Conservation (phyloP, 2,888 invertebrate species). For the Temnothorax rugatulus region DNA sequence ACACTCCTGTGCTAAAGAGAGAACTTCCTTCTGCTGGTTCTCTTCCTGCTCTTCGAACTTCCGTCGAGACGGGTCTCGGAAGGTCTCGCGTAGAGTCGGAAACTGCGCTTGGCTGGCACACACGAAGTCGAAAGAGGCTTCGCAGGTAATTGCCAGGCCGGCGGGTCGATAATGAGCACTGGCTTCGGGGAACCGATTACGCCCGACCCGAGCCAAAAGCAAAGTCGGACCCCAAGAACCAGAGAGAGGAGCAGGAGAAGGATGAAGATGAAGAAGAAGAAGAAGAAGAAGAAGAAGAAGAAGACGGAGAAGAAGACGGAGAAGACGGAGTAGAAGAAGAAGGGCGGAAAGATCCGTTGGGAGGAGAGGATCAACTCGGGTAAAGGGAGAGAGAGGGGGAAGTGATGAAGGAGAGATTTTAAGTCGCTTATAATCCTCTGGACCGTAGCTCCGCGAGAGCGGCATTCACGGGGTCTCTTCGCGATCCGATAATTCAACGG, state of each 20-base stretch:
- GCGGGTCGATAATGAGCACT: conserved; percentile 86
- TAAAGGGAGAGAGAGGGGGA: conserved; percentile 53
- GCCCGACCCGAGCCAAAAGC: conserved; percentile 85
- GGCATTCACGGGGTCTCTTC: conserved; percentile 31
- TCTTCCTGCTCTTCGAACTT: conserved; percentile 53
- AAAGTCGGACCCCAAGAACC: conserved; percentile 74
- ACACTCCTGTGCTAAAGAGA: conserved; percentile 5
- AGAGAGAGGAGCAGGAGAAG: conserved; percentile 53
- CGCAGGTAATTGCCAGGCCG: conserved; percentile 86
- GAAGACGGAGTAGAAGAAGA: conserved; percentile 42
- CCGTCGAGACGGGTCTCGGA: conserved; percentile 68
- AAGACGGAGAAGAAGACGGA: conserved; percentile 44
- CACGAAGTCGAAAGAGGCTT: conserved; percentile 84
- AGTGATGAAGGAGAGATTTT: conserved; percentile 62
- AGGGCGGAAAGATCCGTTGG: conserved; percentile 30
- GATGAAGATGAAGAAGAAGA: conserved; percentile 56
- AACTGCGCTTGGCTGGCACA: conserved; percentile 81
- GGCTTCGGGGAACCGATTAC: conserved; percentile 86
- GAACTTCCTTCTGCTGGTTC: conserved; percentile 17
- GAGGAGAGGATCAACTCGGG: conserved; percentile 55
- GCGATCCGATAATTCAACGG: conserved; percentile 56
- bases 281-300: conserved; percentile 46
- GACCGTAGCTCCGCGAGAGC: conserved; percentile 49
- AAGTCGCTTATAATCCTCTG: conserved; percentile 54
- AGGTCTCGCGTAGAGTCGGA: conserved; percentile 74